Base-by-base conservation (phyloP, 2,888 invertebrate genomes). In the Aphidoletes aphidimyza region DNA sequence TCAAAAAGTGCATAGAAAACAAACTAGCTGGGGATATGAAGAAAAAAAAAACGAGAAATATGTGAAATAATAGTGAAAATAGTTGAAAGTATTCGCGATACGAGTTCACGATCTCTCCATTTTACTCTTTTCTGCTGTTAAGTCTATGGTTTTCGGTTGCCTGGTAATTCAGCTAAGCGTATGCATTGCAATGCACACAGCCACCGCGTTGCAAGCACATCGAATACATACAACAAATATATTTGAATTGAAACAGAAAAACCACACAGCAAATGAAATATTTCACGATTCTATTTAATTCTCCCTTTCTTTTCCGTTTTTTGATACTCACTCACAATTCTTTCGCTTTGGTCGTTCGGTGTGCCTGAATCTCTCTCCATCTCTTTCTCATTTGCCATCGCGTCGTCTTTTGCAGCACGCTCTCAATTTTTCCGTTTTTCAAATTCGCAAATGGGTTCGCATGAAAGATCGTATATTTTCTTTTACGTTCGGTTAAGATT, bases 211-310 rank as follows among this genome's bases (percentile, higher is more conserved):
- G 26, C 22, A 54, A 3, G 22, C 6, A 54, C 6, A 54, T n/a
- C n/a, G 26, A 54, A 26, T 22, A 26, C 6, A 54, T 26, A 54
- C 30, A 69, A 34, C 17, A 30, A 30, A 30, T 11, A 14, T 2
- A 30, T 14, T 14, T 1, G 11, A 69, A 1, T 14, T 30, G 30
- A 19, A 47, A 30, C 69, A 69, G 69, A 69, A 69, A 69, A 69
- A 69, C 69, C 69, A 69, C 69, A 69, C 30, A 69, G 69, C 69
- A 69, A 69, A 69, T 69, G 69, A 69, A 69, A 69, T 69, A 69
- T 69, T 69, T 69, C 69, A 30, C 69, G 69, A 69, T 69, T 69
- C 69, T 69, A 69, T 69, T 69, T 69, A 69, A 69, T 69, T 30
- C 69, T 69, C 69, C 14, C 69, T 30, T 69, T 69, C 69, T 69